Conservation (phyloP, 2,888 invertebrate species). For the Onchidella celtica region DNA sequence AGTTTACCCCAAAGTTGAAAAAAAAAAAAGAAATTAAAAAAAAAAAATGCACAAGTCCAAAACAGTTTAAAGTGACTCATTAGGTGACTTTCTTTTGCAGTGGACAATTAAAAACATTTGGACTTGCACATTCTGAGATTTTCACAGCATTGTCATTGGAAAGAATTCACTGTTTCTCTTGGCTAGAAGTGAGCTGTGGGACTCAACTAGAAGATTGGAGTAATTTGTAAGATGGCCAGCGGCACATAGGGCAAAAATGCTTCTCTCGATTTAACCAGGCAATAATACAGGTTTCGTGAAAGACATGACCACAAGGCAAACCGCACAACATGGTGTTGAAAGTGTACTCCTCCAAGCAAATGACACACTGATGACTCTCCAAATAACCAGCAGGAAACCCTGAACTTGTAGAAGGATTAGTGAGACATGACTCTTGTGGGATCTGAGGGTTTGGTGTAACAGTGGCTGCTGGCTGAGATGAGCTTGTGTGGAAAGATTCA, state of each 20-base stretch:
- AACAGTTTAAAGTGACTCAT: no score
- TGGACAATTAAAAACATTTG: no score
- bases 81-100: no score
- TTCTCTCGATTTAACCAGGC: slow-evolving; percentile 82
- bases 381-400: slow-evolving; percentile 76
- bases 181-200: no score
- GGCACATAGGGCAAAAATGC: slow-evolving; percentile 82
- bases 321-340: slow-evolving; percentile 80
- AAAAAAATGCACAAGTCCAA: no score
- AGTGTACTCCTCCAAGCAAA: slow-evolving; percentile 81
- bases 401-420: background rate
- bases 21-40: no score
- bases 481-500: background rate
- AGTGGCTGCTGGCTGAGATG: background rate
- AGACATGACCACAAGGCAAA: slow-evolving; percentile 82
- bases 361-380: slow-evolving; percentile 81
- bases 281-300: slow-evolving; percentile 82
- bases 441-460: background rate
- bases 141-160: no score
- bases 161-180: no score
- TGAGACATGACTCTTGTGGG: no score
- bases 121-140: no score
- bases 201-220: slow-evolving; percentile 60
- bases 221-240: slow-evolving; percentile 82
- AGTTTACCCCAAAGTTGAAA: no score